Percentiles rank a stretch among this genome's conserved stretches.
Conservation (phyloP, 2,113 vertebrate genomes). For the Pseudolaguvia tuberculata region DNA sequence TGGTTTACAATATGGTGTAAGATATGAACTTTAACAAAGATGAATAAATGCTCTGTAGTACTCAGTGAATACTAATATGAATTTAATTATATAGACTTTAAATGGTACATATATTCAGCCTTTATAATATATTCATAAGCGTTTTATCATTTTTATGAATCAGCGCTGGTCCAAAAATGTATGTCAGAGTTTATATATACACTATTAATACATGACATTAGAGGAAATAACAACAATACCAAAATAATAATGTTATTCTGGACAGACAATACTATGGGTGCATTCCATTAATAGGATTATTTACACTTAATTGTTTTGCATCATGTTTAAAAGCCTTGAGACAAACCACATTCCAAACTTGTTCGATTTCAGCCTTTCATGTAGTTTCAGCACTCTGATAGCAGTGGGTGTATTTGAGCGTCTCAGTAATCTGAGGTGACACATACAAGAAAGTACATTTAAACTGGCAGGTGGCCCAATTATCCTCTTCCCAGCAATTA, state of each 20-base stretch:
- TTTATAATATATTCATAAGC: background rate
- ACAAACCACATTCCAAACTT: conserved; percentile 26
- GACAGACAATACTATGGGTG: background rate
- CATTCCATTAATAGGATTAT: background rate
- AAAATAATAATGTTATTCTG: background rate
- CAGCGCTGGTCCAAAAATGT: background rate
- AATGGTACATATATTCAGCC: background rate
- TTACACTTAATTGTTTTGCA: background rate
- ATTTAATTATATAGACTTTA: too few species aligned
- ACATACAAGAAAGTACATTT: conserved; percentile 47
- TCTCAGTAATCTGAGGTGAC: conserved; percentile 46
- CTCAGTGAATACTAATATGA: too few species aligned
- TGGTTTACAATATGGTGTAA: too few species aligned
- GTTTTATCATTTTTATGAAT: background rate
- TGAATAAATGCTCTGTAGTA: too few species aligned
- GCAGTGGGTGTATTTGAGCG: conserved; percentile 44
- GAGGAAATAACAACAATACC: background rate
- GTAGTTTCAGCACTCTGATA: conserved; percentile 37
- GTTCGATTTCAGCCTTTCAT: conserved; percentile 6
- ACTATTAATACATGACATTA: background rate
- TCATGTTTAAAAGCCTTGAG: conserved; percentile 4
- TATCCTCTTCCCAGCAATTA: conserved; percentile 56
- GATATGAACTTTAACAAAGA: too few species aligned
- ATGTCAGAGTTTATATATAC: too few species aligned
- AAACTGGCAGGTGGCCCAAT: conserved; percentile 53